A percentile compares a stretch with the other conserved stretches of the same genome.
Evolutionary conservation across 2,113 vertebrate genomes (phyloP).

Genomic region (Ptilorrhoa leucosticta): DNA sequence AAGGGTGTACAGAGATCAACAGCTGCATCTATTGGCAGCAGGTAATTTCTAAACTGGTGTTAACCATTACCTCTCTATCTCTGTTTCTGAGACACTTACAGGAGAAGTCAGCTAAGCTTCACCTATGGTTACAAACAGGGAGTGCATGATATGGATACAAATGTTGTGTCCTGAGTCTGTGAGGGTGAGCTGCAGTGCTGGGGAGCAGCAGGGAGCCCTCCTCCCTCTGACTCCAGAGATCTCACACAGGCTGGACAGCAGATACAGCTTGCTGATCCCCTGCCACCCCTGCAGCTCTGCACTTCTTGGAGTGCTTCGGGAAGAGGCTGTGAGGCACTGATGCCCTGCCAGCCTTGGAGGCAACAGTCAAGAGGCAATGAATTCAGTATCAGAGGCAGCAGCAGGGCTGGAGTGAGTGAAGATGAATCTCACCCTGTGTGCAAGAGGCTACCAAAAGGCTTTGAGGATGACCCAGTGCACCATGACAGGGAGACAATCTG

Average conservation of each 20-base stretch:
- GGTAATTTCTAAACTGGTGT: background rate
- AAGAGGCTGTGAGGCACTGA: background rate
- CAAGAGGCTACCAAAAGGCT: background rate
- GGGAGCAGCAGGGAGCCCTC: background rate
- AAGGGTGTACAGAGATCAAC: background rate
- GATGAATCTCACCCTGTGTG: background rate
- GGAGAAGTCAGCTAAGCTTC: background rate
- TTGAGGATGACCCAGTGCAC: background rate
- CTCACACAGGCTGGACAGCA: rapidly evolving
- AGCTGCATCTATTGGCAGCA: background rate
- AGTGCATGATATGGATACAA: rapidly evolving
- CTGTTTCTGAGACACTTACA: rapidly evolving
- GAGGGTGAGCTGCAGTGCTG: background rate
- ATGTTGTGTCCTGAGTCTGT: background rate
- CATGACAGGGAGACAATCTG: background rate
- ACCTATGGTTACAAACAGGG: background rate
- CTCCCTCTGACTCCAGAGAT: background rate
- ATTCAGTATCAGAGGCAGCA: background rate
- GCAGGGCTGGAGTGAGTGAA: background rate
- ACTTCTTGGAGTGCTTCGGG: background rate
- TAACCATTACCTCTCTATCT: background rate
- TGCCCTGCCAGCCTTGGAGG: background rate
- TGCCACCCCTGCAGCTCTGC: background rate
- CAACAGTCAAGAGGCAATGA: background rate
- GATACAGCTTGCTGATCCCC: background rate